Evolutionary conservation across 2,888 invertebrate genomes (phyloP).

Genomic region (Neelides folsomi): DNA sequence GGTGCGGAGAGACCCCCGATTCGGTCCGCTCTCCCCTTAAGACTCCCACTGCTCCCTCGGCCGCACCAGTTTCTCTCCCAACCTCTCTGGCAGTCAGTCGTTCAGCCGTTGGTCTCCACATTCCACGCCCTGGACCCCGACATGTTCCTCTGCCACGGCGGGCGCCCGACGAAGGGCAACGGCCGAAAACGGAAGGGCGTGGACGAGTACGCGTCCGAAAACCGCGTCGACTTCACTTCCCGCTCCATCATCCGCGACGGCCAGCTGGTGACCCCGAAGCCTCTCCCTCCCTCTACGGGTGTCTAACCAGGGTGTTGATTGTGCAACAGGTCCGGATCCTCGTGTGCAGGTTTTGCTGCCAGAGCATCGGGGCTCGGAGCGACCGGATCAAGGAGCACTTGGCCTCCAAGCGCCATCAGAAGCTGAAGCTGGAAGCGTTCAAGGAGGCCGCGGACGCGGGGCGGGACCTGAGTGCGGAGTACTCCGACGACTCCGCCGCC

Average conservation of each 20-base stretch:
- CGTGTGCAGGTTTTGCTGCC: conserved; percentile 33
- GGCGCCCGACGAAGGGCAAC: conserved; percentile 33
- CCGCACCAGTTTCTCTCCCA: too few species aligned
- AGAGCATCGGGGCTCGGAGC: conserved; percentile 32
- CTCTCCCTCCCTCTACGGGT: too few species aligned
- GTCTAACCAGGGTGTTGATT: too few species aligned
- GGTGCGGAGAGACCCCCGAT: too few species aligned
- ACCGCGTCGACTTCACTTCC: conserved; percentile 33
- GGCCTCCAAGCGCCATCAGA: conserved; percentile 33
- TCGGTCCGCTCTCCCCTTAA: too few species aligned
- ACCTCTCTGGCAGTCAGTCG: too few species aligned
- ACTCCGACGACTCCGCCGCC: conserved; percentile 31
- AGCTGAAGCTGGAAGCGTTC: conserved; percentile 33
- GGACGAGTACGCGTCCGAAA: conserved; percentile 33
- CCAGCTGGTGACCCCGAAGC: conserved; percentile 13
- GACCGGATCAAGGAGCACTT: conserved; percentile 34
- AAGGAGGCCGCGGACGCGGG: conserved; percentile 33
- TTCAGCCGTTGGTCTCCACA: too few species aligned
- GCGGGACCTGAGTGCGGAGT: conserved; percentile 32
- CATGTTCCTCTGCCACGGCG: conserved; percentile 33
- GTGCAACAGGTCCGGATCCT: conserved; percentile 24
- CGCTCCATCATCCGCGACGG: conserved; percentile 33
- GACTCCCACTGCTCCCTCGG: too few species aligned
- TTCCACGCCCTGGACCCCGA: too few species aligned
- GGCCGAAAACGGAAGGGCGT: conserved; percentile 34